phyloP scores from a whole-genome alignment of 2,888 invertebrate genomes.

The Eremobia ochroleuca region DNA sequence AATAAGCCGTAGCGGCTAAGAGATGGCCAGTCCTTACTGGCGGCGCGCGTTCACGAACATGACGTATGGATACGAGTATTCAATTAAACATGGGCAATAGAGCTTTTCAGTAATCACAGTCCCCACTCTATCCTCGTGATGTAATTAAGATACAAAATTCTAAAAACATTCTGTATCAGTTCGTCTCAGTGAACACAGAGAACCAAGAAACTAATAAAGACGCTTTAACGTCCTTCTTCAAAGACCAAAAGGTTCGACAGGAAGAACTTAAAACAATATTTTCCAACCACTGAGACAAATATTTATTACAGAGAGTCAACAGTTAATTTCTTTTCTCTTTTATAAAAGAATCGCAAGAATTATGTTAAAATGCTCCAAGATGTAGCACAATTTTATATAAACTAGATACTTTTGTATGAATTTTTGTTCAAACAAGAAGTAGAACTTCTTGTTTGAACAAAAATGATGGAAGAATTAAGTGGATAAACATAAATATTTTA shows the following conservation, averaged over 20 bases:
- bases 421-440: too few relatives aligned
- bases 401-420: slow-evolving; percentile 38
- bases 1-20: too few relatives aligned
- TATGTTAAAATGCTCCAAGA: slow-evolving; percentile 53
- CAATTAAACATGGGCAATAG: background rate
- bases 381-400: slow-evolving; percentile 64
- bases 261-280: slow-evolving; percentile 74
- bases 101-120: background rate
- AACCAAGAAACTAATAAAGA: slow-evolving; percentile 66
- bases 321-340: slow-evolving; percentile 72
- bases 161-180: slow-evolving; percentile 46
- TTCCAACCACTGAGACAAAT: slow-evolving; percentile 75
- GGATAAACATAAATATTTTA: slow-evolving; percentile 53
- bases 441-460: slow-evolving; percentile 53
- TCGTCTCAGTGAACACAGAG: slow-evolving; percentile 51
- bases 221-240: slow-evolving; percentile 68
- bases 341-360: slow-evolving; percentile 61
- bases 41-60: too few relatives aligned
- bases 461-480: slow-evolving; percentile 48
- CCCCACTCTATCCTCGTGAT: slow-evolving; percentile 19
- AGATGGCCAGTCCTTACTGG: too few relatives aligned
- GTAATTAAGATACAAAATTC: slow-evolving; percentile 34
- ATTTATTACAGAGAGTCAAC: slow-evolving; percentile 77
- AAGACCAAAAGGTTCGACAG: slow-evolving; percentile 71
- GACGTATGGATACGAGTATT: too few relatives aligned